Base-by-base conservation (phyloP, 2,797 vertebrate genomes). In the Neopelma chrysocephalum region DNA sequence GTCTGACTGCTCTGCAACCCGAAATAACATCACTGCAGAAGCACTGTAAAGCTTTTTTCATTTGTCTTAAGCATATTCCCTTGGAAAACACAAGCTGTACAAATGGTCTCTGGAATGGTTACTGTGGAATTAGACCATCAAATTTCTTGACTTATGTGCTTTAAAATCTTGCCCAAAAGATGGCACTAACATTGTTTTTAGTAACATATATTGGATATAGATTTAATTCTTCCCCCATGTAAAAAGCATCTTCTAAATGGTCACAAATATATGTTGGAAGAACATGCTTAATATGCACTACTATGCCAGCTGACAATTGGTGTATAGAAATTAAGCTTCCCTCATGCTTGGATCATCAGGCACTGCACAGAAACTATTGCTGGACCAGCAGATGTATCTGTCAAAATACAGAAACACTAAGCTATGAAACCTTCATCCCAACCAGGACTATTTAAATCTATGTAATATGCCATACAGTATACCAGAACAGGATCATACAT, bases 161-260 rank as follows among this genome's bases (percentile, higher is more conserved):
- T 97, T 95, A 97, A 97, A 96, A 95, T 95, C 94, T 97, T 96
- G 96, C 96, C 95, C 91, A 96, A 97, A 97, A 96, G 96, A 97
- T 97, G 96, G 96, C 95, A 96, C 96, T 96, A 96, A 96, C 95
- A 96, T 96, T 96, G 96, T 94, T 97, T 96, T 97, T 82, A 95
- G 96, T 90, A 93, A 93, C 80, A 77, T 96, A 94, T 92, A 93
- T 88, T 76, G 54, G 58, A 88, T 97, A 95, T 93, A 92, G 86
- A 96, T 95, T 94, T 93, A 87, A 93, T 90, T 95, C 75, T 93
- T 87, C 60, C 71, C 73, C 50, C 60, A 42, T 34, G 50, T 22
- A 51, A 82, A 73, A 90, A 78, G 56, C 25, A 50, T 78, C 51
- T 78, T 78, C 86, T 87, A 85, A 87, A 76, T 82, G 71, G 90